Evolutionary conservation across 1,140 invertebrate species (phyloP), one percentile per base, ranked within the genome.

Genomic region (Apis florea): DNA sequence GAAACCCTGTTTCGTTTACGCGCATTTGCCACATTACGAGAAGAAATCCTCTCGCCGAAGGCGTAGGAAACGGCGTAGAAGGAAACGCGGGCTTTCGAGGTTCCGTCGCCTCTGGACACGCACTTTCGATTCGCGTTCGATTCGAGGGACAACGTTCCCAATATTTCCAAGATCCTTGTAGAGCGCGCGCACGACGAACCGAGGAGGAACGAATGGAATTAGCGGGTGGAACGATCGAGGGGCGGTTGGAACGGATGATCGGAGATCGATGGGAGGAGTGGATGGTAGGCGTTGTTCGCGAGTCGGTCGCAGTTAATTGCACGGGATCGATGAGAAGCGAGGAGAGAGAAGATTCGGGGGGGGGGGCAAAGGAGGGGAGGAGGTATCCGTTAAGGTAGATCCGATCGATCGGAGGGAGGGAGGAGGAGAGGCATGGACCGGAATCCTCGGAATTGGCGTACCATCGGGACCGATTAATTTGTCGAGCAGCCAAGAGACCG

Each of bases 391-490:
- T 40, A 6, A 40, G 31, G 31, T 40, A 40, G 31, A 40, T 40
- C 31, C 31, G 31, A 40, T 3, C 56, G 59, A 61, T 49, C 73
- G 82, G 63, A 59, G 47, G 11, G 63, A 59, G 47, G 11, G 26
- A 47, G 53, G 63, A 21, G 47, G 64, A 58, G 83, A 70, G 58
- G 73, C 56, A 58, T 85, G 85, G 85, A 85, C 63, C 70, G 79
- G 78, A 87, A 88, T 88, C 85, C 85, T 82, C 75, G 86, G 83
- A 85, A 87, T 88, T 83, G 85, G 85, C 73, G 70, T 77, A 71
- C 82, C 86, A 84, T 87, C 75, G 86, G 86, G 75, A 81, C 85
- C 82, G 85, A 87, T 86, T 87, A 87, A 87, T 87, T 87, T 87
- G 86, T 87, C 86, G 85, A 77, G 75, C 84, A 80, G 83, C 79